Evolutionary conservation across 2,797 vertebrate species (phyloP), one percentile per base, ranked within the genome.

Genomic region (Psittacula derbiana): DNA sequence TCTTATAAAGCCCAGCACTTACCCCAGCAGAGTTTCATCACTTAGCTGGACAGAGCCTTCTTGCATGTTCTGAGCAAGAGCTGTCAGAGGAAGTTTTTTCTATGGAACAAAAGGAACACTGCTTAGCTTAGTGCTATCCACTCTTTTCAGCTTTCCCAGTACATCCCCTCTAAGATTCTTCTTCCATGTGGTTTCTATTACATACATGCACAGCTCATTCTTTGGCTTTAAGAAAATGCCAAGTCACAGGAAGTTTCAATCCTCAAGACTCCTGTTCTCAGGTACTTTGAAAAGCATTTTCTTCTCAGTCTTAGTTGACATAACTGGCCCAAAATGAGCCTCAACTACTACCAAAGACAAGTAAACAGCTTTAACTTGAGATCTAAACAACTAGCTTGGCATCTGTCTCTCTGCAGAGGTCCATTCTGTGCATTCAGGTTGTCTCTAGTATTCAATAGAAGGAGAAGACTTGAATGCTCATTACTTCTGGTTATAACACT

Each of bases 1-100:
- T 41, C 49, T 62, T 43, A 17, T 2, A 25, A 49, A 12, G 4
- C 27, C 58, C 31, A 43, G 52, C 36, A 97, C 98, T 99, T 95
- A 99, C 99, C 99, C 99, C 97, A 99, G 97, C 71, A 99, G 98
- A 64, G 99, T 99, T 78, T 99, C 99, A 84, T 99, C 99, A 47
- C 98, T 99, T 58, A 99, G 96, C 92, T 99, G 99, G 95, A 93
- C 88, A 4, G 98, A 98, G 2, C 99, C 99, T 88, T 99, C 99
- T 84, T 99, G 98, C 99, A 99, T 99, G 8, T 98, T 99, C 96
- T 99, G 99, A 49, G 99, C 99, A 19, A 99, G 98, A 5, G 98
- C 98, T 8, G 99, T 99, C 30, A 99, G 97, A 21, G 99, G 99
- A 46, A 99, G 99, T 80, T 99, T 99, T 97, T 99, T 99, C 99